These are phyloP conservation scores for Sesia apiformis DNA, from an alignment of 2,888 invertebrate genomes.

Conservation along the genomic window DNA sequence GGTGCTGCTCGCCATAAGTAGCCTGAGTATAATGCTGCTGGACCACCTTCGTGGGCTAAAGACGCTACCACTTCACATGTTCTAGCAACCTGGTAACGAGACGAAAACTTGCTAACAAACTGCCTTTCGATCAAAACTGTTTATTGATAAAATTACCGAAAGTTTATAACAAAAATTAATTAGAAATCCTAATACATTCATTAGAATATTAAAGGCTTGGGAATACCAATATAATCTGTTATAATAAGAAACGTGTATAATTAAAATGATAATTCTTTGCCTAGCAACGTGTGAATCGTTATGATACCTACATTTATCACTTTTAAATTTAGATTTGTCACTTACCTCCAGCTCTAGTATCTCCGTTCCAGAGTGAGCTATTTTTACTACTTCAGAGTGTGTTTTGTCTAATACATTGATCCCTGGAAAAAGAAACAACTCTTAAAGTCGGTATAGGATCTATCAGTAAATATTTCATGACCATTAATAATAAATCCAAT, in stretches of 20 bases:
- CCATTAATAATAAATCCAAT: too few species aligned
- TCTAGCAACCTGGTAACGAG: conserved; percentile 78
- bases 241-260: too few species aligned
- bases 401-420: conserved; percentile 93
- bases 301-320: neutral
- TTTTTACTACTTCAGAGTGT: conserved; percentile 94
- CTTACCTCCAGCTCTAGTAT: conserved; percentile 86
- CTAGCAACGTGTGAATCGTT: too few species aligned
- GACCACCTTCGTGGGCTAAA: conserved; percentile 76
- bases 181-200: too few species aligned
- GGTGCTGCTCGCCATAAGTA: conserved; percentile 84
- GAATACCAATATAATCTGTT: too few species aligned
- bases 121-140: too few species aligned
- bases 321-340: conserved; percentile 5
- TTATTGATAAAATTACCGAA: too few species aligned
- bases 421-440: conserved; percentile 44
- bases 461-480: too few species aligned
- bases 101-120: neutral
- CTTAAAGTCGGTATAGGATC: too few species aligned
- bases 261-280: too few species aligned
- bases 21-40: conserved; percentile 80
- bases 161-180: too few species aligned
- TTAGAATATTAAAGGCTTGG: too few species aligned
- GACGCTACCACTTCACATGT: conserved; percentile 88
- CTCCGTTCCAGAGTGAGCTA: conserved; percentile 92